phyloP scores from a whole-genome alignment of 2,888 invertebrate genomes.

The Tenthredo notha region DNA sequence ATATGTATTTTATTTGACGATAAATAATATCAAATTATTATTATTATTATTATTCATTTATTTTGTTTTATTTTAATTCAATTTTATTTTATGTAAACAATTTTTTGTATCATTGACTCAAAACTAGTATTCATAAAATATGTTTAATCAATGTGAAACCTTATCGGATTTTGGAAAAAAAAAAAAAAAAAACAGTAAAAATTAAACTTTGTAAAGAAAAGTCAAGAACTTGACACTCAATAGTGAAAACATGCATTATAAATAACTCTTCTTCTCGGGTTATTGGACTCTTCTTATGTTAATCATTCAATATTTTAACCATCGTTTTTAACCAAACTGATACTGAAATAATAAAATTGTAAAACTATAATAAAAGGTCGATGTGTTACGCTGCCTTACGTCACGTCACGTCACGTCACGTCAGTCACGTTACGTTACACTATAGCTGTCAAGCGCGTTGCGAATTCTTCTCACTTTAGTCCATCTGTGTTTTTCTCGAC shows the following conservation, averaged over 20 bases:
- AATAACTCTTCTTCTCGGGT: too few relatives aligned
- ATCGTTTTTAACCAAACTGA: too few relatives aligned
- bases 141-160: background rate
- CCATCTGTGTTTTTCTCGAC: background rate
- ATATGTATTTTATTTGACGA: background rate
- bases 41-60: too few relatives aligned
- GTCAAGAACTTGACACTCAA: background rate
- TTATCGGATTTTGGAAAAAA: background rate
- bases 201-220: background rate
- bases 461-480: background rate
- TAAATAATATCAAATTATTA: background rate
- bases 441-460: background rate
- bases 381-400: too few relatives aligned
- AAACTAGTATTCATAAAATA: background rate
- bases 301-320: too few relatives aligned
- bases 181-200: background rate
- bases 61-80: background rate
- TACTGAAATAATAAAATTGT: too few relatives aligned
- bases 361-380: too few relatives aligned
- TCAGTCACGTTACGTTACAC: background rate
- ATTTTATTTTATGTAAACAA: background rate
- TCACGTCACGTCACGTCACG: background rate
- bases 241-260: background rate
- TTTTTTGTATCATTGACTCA: constrained; percentile 37
- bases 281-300: too few relatives aligned